These are phyloP conservation scores for Campylomormyrus tamandua DNA, from an alignment of 2,113 vertebrate species.

Conservation along the genomic window DNA sequence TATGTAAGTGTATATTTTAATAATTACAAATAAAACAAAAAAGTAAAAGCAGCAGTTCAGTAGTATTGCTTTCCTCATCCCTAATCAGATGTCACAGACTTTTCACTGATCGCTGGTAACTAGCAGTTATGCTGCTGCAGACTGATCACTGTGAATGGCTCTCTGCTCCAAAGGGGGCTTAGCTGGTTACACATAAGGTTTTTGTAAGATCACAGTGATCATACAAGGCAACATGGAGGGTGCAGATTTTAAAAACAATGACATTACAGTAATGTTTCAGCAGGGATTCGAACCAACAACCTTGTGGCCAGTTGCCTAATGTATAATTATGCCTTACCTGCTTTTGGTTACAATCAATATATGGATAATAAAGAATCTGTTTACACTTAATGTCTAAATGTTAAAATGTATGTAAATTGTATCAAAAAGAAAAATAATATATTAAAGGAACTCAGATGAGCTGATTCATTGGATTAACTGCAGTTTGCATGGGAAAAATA, in stretches of 20 bases:
- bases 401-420: background rate
- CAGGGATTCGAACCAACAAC: background rate
- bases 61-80: background rate
- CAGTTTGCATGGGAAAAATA: background rate
- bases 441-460: background rate
- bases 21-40: background rate
- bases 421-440: background rate
- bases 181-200: background rate
- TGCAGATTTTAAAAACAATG: background rate
- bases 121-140: background rate
- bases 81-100: background rate
- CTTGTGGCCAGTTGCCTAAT: background rate
- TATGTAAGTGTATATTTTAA: background rate
- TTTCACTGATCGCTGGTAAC: background rate
- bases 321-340: background rate
- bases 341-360: background rate
- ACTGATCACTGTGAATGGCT: background rate
- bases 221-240: background rate
- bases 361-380: background rate
- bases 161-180: background rate
- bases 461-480: background rate
- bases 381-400: background rate
- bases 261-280: background rate
- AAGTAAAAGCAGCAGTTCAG: background rate
- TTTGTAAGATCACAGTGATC: background rate